Evolutionary conservation across 2,888 invertebrate species (phyloP).

Genomic region (Drosophila mercatorum): DNA sequence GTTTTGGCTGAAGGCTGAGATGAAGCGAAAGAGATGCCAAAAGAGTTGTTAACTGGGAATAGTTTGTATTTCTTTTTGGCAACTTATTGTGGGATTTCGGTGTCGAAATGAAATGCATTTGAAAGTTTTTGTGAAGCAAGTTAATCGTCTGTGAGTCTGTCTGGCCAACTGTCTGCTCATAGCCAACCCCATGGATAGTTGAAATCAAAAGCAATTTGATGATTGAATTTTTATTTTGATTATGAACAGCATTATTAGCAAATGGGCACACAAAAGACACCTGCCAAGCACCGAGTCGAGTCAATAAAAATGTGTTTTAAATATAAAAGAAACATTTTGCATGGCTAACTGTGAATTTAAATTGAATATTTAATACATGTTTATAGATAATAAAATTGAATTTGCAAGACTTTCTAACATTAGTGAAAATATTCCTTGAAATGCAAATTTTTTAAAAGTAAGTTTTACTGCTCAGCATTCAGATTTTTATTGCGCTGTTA

Average conservation of each 20-base stretch:
- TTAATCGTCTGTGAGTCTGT: conserved; percentile 63
- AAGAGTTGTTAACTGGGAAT: conserved; percentile 23
- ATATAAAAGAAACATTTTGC: not conserved
- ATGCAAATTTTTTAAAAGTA: not conserved
- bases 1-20: conserved; percentile 30
- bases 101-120: conserved; percentile 65
- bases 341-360: not conserved
- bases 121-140: conserved; percentile 74
- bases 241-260: conserved; percentile 7
- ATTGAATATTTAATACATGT: not conserved
- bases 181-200: conserved; percentile 34
- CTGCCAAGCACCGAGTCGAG: not conserved
- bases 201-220: conserved; percentile 37
- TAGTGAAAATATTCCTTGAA: not conserved
- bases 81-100: conserved; percentile 58
- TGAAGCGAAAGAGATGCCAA: not conserved
- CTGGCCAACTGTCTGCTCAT: conserved; percentile 24
- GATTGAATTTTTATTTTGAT: conserved; percentile 27
- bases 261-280: not conserved
- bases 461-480: not conserved
- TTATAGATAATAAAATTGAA: not conserved
- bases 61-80: conserved; percentile 38
- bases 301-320: not conserved
- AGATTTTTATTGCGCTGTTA: no score
- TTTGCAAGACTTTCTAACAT: not conserved